Evolutionary conservation across 1,140 invertebrate species (phyloP).

Genomic region (Drosophila mojavensis): DNA sequence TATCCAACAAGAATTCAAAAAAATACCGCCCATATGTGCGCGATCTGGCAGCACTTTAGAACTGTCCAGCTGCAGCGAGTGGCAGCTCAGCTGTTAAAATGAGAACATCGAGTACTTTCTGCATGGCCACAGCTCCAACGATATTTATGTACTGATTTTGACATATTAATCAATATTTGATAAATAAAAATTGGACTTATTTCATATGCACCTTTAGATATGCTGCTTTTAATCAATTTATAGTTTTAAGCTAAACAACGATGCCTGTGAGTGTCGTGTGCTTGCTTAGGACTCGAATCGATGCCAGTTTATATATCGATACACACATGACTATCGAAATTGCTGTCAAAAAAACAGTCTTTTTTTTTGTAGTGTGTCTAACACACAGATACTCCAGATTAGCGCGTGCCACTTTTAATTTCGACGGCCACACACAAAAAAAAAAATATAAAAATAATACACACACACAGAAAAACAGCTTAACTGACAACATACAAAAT

Average conservation of each 20-base stretch:
- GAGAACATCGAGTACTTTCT: constrained; percentile 8
- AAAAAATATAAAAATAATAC: constrained; percentile 16
- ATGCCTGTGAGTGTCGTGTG: not conserved
- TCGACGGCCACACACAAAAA: constrained; percentile 35
- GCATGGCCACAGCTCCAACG: not conserved
- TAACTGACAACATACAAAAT: constrained; percentile 80
- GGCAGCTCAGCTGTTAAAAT: constrained; percentile 12
- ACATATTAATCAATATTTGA: not conserved
- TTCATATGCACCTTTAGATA: not conserved
- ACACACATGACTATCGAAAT: constrained; percentile 29
- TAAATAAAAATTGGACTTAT: not conserved
- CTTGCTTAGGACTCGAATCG: constrained; percentile 4
- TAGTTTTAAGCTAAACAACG: not conserved
- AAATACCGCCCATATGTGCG: not conserved
- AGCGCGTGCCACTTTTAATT: constrained; percentile 49
- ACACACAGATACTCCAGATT: constrained; percentile 40
- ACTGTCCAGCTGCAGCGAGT: not conserved
- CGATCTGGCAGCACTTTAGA: constrained; percentile 13
- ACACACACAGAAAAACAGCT: constrained; percentile 9
- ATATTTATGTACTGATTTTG: not conserved
- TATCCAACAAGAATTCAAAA: not conserved
- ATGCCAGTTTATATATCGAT: constrained; percentile 23
- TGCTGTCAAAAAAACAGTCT: constrained; percentile 46
- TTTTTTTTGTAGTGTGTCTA: constrained; percentile 49
- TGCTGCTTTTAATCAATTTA: not conserved